phyloP scores from a whole-genome alignment of 2,113 vertebrate species.

The Athene cunicularia region DNA sequence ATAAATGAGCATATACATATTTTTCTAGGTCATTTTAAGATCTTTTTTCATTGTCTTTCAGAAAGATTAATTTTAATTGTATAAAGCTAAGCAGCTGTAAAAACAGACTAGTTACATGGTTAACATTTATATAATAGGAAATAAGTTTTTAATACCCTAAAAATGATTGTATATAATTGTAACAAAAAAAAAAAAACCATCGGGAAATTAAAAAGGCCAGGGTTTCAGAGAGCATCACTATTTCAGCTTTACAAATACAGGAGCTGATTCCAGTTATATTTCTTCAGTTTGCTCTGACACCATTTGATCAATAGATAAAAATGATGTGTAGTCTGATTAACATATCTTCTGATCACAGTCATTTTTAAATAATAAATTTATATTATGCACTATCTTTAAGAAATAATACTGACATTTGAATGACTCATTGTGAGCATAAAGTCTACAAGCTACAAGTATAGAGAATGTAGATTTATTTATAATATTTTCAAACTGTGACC shows the following conservation, averaged over 20 bases:
- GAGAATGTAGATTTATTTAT: neutral
- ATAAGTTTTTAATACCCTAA: neutral
- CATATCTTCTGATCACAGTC: neutral
- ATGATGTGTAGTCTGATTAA: neutral
- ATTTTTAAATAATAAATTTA: neutral
- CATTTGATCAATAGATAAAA: neutral
- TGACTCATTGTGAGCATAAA: neutral
- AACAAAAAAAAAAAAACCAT: neutral
- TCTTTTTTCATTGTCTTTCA: neutral
- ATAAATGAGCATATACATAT: neutral
- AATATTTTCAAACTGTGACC: neutral
- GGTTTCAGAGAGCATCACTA: neutral
- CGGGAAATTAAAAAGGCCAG: neutral
- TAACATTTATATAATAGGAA: neutral
- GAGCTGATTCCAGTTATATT: neutral
- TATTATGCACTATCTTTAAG: neutral
- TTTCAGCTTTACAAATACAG: neutral
- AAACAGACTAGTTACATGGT: neutral
- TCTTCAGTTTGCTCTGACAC: neutral
- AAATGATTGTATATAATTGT: neutral
- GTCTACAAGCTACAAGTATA: neutral
- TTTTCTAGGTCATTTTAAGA: neutral
- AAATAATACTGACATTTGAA: neutral
- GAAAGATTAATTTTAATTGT: neutral
- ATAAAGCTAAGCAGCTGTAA: neutral